Evolutionary conservation across 2,888 invertebrate genomes (phyloP), one percentile per base, ranked within the genome.

Genomic region (Polymixis lichenea): DNA sequence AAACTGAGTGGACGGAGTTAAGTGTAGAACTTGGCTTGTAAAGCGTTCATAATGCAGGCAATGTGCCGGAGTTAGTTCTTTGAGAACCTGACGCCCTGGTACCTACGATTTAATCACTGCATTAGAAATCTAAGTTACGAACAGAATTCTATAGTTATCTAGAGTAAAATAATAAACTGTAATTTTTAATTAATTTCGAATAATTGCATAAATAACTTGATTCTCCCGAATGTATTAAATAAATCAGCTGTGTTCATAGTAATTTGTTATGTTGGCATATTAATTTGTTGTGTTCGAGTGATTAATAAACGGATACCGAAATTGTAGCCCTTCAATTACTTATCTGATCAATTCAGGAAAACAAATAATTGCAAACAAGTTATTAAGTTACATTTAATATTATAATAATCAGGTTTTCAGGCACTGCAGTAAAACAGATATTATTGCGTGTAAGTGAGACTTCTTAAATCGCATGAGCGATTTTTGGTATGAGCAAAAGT

Each of bases 21-120:
- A 93, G 92, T 90, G 90, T 90, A 89, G 90, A 93, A 93, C 89
- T 93, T 93, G 88, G 89, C 92, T 92, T 91, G 93, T 92, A 92
- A 91, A 90, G 89, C 89, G 89, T 93, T 89, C 90, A 92, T 93
- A 93, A 93, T 93, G 91, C 91, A 93, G 83, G 85, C 86, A 89
- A 90, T 91, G 83, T 88, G 82, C 87, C 75, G 64, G 85, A 90
- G 91, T 90, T 91, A 89, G 87, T 90, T 92, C 90, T 91, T 90
- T 86, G 88, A 89, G 84, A 88, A 89, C 86, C 90, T 92, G 88
- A 78, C 83, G 82, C 85, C 89, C 89, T 91, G 84, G 92, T 92
- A 91, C 84, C 72, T 73, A 77, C 75, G 78, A 72, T 83, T 84
- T 79, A 87, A 89, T 88, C 88, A 89, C 87, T 88, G 86, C 80